Evolutionary conservation across 2,113 vertebrate species (phyloP), one percentile per base, ranked within the genome.

Genomic region (Microcebus lehilahytsara): DNA sequence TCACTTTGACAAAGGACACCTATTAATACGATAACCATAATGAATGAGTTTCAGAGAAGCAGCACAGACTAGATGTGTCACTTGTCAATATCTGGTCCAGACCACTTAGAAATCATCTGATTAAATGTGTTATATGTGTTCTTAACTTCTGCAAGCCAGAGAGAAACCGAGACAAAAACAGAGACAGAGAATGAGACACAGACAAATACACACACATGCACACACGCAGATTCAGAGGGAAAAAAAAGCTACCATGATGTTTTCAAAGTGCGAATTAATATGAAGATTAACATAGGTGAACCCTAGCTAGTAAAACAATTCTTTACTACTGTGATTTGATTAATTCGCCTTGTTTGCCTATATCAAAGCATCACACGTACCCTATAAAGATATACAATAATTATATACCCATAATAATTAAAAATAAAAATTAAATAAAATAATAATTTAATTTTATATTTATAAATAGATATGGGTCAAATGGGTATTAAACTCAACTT

Each of bases 1-100:
- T 46, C 64, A 37, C 7, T 62, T 30, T 30, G 80, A 34, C n/a
- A 83, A 72, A n/a, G n/a, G 8, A 22, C 16, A 60, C 42, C 25
- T 20, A 2, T 6, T 56, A 56, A 56, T 56, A 56, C 19, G 19
- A n/a, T 12, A 20, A 81, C 9, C 34, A 37, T 6, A 14, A 46
- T 27, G 62, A 51, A 7, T 1, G 27, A n/a, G 9, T 30, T 85
- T 46, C 22, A 19, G 34, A 71, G 58, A 62, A 85, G 6, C 9
- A 37, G 9, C 10, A 37, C 9, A 1, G n/a, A 8, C 6, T 37
- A 6, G 25, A 34, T 11, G 56, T 9, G 22, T 20, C 2, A 0
- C 1, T 34, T 4, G 78, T 32, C 34, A 49, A 5, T 42, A 40
- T 3, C 64, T 67, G 30, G 34, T 42, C 71, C 40, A 75, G 37